Conservation (phyloP, 2,113 vertebrate genomes). For the Rissa tridactyla region DNA sequence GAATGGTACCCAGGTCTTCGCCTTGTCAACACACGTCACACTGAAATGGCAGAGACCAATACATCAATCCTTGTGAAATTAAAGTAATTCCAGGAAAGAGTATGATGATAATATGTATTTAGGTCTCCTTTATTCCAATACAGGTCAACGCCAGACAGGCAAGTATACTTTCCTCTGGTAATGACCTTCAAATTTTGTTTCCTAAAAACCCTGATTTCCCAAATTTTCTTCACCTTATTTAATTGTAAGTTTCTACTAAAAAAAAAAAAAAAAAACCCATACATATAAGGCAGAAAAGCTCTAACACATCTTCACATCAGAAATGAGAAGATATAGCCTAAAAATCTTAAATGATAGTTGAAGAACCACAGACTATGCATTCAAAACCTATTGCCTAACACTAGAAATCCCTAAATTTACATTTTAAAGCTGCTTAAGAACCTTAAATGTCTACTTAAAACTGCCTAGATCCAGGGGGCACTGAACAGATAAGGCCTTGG, state of each 20-base stretch:
- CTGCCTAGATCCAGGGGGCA: not conserved
- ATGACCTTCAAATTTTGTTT: not conserved
- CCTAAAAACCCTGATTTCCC: not conserved
- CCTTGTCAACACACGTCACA: not conserved
- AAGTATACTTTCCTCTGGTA: not conserved
- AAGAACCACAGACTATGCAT: not conserved
- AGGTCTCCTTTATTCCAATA: not conserved
- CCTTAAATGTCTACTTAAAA: not conserved
- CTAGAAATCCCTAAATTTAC: not conserved
- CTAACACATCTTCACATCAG: not conserved
- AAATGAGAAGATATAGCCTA: not conserved
- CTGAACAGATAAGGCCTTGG: not conserved
- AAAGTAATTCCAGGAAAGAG: not conserved
- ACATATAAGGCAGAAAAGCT: not conserved
- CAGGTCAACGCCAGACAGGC: not conserved
- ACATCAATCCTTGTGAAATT: not conserved
- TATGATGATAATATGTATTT: not conserved
- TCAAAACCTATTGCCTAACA: not conserved
- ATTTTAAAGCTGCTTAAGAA: not conserved
- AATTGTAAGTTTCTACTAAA: not conserved
- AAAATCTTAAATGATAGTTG: not conserved
- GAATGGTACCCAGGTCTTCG: not conserved
- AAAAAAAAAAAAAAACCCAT: not conserved
- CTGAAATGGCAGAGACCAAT: not conserved
- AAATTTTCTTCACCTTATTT: not conserved